Conservation (phyloP, 2,888 invertebrate species). For the Nephrotoma appendiculata region DNA sequence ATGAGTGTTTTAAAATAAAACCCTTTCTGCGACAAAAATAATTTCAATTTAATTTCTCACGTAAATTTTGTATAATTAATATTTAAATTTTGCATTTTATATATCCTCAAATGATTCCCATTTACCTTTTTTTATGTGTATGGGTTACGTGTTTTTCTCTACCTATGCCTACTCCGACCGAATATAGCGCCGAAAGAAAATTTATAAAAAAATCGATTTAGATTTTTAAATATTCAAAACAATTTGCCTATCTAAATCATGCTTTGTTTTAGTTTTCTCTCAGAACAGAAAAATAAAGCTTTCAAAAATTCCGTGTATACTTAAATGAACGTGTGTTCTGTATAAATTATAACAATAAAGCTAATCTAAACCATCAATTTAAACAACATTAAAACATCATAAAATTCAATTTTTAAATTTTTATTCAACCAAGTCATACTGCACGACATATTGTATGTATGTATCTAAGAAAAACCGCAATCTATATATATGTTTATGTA, state of each 20-base stretch:
- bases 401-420: neutral
- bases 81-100: neutral
- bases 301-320: neutral
- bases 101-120: neutral
- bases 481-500: neutral
- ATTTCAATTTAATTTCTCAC: neutral
- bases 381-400: neutral
- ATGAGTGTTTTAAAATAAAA: too few species aligned
- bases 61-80: neutral
- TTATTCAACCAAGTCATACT: neutral
- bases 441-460: too few species aligned
- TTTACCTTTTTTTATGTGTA: neutral
- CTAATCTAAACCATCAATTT: neutral
- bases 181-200: neutral
- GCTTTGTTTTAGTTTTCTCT: neutral
- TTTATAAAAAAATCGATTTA: neutral
- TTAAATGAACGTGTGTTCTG: neutral
- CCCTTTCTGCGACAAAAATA: neutral
- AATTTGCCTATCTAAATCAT: neutral
- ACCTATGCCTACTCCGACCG: neutral
- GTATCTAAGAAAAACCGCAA: too few species aligned
- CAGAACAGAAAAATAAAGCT: neutral
- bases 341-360: too few species aligned
- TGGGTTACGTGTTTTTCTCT: neutral
- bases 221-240: neutral